These are phyloP conservation scores for Netelia virgata DNA, from an alignment of 2,888 invertebrate genomes.

Conservation along the genomic window DNA sequence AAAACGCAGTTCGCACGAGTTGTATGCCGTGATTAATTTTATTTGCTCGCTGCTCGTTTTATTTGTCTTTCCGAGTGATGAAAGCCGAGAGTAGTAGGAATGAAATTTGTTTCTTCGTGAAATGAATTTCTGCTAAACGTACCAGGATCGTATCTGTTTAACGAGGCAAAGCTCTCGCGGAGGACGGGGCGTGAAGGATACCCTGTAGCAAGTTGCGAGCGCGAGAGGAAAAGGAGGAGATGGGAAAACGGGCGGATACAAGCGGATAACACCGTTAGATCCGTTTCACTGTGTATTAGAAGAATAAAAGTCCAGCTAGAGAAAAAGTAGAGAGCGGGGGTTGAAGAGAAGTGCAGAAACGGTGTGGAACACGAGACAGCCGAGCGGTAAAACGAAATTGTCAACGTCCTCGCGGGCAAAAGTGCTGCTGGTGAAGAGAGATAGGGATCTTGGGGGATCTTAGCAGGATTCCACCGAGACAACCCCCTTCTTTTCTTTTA, in stretches of 20 bases:
- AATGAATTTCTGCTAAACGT: conserved; percentile 59
- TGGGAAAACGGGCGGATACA: conserved; percentile 35
- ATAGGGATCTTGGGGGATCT: conserved; percentile 55
- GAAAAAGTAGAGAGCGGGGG: conserved; percentile 45
- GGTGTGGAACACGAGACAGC: conserved; percentile 66
- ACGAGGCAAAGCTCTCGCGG: conserved; percentile 55
- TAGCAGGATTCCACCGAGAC: conserved; percentile 54
- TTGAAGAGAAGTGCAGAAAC: conserved; percentile 32
- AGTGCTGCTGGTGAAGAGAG: conserved; percentile 41
- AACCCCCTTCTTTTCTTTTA: conserved; percentile 43
- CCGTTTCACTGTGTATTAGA: conserved; percentile 48
- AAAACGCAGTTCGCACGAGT: not conserved
- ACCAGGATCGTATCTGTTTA: conserved; percentile 56
- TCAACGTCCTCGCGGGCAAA: conserved; percentile 77
- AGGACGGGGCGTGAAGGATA: conserved; percentile 55
- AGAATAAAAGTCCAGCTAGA: conserved; percentile 58
- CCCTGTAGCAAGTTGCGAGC: conserved; percentile 4
- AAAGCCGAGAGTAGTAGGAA: conserved; percentile 41
- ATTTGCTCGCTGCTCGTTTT: conserved; percentile 2
- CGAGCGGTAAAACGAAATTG: conserved; percentile 81
- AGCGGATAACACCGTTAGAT: conserved; percentile 54
- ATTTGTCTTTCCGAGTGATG: conserved; percentile 41
- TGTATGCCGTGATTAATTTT: not conserved
- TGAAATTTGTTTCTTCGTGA: conserved; percentile 61
- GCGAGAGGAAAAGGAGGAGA: conserved; percentile 32